Conservation (phyloP, 2,113 vertebrate genomes). For the Microcebus griseorufus region DNA sequence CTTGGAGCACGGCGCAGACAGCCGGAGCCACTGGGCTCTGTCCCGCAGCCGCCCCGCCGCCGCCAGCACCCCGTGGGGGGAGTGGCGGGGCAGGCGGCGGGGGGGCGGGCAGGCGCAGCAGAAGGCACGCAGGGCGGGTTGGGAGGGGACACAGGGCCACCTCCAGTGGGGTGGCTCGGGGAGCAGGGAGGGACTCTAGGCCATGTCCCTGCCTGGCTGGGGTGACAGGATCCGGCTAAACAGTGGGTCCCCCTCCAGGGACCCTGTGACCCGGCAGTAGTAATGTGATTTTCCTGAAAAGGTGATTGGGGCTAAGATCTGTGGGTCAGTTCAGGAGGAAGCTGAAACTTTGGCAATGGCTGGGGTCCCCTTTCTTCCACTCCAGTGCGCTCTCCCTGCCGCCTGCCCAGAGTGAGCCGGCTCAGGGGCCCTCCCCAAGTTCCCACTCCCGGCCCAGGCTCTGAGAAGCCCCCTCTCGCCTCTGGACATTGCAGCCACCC, state of each 20-base stretch:
- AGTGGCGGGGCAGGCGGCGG: neutral
- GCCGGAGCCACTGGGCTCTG: constrained; percentile 49
- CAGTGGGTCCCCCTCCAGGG: neutral
- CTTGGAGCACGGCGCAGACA: neutral
- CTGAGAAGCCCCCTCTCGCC: neutral
- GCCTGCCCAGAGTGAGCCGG: neutral
- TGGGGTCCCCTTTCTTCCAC: neutral
- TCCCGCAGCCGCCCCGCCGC: neutral
- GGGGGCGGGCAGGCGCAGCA: fast-evolving
- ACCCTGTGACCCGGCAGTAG: neutral
- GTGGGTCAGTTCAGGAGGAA: neutral
- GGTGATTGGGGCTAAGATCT: neutral
- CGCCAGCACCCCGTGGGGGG: constrained; percentile 7
- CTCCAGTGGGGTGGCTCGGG: neutral
- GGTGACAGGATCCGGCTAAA: neutral
- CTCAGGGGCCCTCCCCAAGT: too few relatives aligned
- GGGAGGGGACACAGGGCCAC: neutral
- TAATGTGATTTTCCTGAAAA: neutral
- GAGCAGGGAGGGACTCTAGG: neutral
- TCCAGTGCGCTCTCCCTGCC: neutral
- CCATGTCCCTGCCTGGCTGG: neutral
- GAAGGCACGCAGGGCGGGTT: too few relatives aligned
- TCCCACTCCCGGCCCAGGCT: neutral
- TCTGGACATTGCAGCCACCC: neutral
- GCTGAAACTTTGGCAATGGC: neutral